Evolutionary conservation across 30 jellyfish, hydroid and myxozoan genomes (phyloP).

Genomic region (Aurelia sp.): DNA sequence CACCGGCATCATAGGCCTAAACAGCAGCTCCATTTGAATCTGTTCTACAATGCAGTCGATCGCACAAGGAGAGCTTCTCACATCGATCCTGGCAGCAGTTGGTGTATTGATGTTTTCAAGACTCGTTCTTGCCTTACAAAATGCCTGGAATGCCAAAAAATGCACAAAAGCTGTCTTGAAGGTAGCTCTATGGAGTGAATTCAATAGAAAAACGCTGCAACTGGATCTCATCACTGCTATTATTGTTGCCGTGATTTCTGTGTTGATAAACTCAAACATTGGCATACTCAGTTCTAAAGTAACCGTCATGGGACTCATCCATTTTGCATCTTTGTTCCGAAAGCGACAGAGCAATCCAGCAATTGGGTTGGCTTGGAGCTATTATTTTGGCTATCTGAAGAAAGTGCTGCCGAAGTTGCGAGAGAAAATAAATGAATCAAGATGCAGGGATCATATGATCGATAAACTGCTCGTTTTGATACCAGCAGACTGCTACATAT

Average conservation of each 20-base stretch:
- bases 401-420: slow-evolving; percentile 1
- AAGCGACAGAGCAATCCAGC: slow-evolving; percentile 2
- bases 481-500: not conserved
- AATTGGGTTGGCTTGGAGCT: slow-evolving; percentile 1
- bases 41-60: too few species aligned
- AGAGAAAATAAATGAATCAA: not conserved
- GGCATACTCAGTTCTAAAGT: not conserved
- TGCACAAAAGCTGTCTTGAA: not conserved
- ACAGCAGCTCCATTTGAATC: too few species aligned
- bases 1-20: too few species aligned
- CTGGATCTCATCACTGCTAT: not conserved
- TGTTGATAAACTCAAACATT: not conserved
- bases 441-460: not conserved
- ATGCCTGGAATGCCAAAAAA: slow-evolving; percentile 9
- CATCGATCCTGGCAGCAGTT: not conserved
- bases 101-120: slow-evolving; percentile 5
- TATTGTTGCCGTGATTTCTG: not conserved
- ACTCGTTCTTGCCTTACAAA: not conserved
- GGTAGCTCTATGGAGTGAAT: slow-evolving; percentile 36
- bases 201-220: not conserved
- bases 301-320: not conserved
- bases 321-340: not conserved
- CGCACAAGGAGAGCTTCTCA: too few species aligned
- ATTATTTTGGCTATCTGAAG: slow-evolving; percentile 4
- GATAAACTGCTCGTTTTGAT: not conserved